Evolutionary conservation across 2,113 vertebrate species (phyloP).

Genomic region (Elephantulus edwardii): DNA sequence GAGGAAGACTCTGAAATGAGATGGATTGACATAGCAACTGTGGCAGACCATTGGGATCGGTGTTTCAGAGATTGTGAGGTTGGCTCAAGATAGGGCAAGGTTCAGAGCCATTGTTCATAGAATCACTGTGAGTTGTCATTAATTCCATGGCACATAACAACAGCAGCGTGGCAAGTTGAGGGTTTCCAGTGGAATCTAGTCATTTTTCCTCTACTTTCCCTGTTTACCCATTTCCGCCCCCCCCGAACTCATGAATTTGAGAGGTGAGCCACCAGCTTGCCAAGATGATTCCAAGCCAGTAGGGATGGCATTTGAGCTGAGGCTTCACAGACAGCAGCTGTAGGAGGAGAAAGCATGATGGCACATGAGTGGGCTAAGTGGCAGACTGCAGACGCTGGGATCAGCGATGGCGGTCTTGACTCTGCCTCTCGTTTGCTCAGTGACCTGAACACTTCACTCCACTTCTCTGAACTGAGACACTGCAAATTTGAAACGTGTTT

Average conservation of each 20-base stretch:
- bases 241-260: no score
- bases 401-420: neutral
- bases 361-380: no score
- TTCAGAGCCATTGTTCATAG: no score
- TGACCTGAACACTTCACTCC: neutral
- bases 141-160: no score
- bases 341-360: neutral
- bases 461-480: neutral
- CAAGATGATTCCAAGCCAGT: neutral
- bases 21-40: no score
- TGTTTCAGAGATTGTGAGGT: no score
- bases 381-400: neutral
- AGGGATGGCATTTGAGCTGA: neutral
- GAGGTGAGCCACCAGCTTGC: neutral
- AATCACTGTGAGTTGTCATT: no score
- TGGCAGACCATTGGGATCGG: no score
- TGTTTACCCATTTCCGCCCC: neutral
- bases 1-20: no score
- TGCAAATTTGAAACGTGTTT: slow-evolving; percentile 14
- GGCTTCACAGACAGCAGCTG: neutral
- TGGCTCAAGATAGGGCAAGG: no score
- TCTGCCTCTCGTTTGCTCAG: neutral
- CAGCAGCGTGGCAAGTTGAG: neutral
- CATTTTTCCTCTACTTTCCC: neutral
- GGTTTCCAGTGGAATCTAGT: neutral